A percentile compares a stretch with the other conserved stretches of the same genome.
Evolutionary conservation across 2,113 vertebrate genomes (phyloP).

Genomic region (Tympanuchus pallidicinctus): DNA sequence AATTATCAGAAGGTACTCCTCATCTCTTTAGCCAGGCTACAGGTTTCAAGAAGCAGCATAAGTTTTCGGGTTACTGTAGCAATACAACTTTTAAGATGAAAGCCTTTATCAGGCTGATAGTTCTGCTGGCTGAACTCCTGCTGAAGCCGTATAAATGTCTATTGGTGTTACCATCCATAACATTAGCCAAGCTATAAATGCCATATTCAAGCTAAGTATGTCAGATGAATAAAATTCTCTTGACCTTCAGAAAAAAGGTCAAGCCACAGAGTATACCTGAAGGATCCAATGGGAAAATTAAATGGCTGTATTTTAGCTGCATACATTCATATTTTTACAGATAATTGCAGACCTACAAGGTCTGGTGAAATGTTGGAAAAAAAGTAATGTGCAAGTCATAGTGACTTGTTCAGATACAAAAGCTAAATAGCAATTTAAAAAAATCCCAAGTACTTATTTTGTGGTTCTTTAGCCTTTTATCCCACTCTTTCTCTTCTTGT

Average conservation of each 20-base stretch:
- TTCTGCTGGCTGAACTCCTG: conserved; percentile 55
- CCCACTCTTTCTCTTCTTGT: not conserved
- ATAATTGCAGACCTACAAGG: not conserved
- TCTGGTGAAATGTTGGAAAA: not conserved
- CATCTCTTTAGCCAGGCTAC: conserved; percentile 27
- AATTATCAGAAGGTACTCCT: conserved; percentile 32
- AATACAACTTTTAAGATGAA: conserved; percentile 54
- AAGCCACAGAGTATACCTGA: not conserved
- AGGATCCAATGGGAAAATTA: not conserved
- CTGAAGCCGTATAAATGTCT: conserved; percentile 62
- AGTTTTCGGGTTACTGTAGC: conserved; percentile 48
- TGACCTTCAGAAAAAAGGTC: conserved; percentile 63
- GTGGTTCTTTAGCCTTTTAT: not conserved
- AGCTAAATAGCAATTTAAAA: not conserved
- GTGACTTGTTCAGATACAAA: not conserved
- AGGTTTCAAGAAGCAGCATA: conserved; percentile 49
- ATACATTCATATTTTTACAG: not conserved
- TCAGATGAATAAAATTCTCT: conserved; percentile 45
- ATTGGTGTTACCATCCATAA: conserved; percentile 58
- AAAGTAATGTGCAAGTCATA: not conserved
- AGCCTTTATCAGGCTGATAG: conserved; percentile 69
- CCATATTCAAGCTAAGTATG: conserved; percentile 50
- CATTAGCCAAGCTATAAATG: conserved; percentile 61
- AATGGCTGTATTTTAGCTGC: not conserved
- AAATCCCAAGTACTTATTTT: not conserved